phyloP scores from a whole-genome alignment of 2,113 vertebrate species.

The Crotalus horridus region DNA sequence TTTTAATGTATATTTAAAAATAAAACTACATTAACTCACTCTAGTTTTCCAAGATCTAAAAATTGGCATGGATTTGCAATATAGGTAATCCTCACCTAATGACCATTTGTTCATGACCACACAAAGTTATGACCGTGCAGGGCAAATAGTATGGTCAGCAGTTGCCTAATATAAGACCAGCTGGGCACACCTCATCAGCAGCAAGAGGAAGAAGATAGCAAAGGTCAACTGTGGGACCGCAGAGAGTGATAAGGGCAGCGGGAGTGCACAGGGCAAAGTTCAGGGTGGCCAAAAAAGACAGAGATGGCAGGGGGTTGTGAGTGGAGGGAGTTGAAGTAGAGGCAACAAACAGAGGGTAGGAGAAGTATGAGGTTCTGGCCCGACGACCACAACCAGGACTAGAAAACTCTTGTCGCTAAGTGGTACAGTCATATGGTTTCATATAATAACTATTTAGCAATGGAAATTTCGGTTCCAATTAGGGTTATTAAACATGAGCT shows the following conservation, averaged over 20 bases:
- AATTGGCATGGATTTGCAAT: neutral
- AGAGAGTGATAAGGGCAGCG: neutral
- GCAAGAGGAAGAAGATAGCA: neutral
- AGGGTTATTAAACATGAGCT: neutral
- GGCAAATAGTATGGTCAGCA: neutral
- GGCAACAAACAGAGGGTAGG: neutral
- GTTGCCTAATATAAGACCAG: neutral
- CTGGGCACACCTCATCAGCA: neutral
- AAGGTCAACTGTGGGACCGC: neutral
- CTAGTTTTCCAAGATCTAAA: neutral
- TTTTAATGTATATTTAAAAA: neutral
- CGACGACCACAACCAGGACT: neutral
- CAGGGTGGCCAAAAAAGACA: neutral
- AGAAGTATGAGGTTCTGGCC: neutral
- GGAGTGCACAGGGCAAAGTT: neutral
- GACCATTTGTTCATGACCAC: neutral
- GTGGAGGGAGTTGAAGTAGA: neutral
- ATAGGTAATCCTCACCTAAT: neutral
- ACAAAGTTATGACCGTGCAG: neutral
- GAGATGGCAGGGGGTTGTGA: neutral
- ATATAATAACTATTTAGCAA: neutral
- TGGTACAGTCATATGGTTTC: neutral
- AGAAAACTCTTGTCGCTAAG: neutral
- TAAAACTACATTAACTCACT: neutral
- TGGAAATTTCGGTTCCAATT: neutral